These are phyloP conservation scores for Propithecus coquereli DNA, from an alignment of 2,113 vertebrate species.

Conservation along the genomic window DNA sequence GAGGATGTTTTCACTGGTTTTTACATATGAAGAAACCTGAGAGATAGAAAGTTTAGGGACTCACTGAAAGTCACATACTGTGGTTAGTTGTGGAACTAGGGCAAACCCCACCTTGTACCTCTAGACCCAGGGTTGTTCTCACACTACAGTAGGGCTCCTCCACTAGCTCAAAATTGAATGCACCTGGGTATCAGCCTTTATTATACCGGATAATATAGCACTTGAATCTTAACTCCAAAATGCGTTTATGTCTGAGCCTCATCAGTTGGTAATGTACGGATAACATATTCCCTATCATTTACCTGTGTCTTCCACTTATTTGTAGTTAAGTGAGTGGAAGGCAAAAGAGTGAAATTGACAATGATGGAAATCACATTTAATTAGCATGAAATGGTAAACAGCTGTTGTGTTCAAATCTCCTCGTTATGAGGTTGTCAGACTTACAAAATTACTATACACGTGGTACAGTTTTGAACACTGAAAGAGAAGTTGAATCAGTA, in stretches of 20 bases:
- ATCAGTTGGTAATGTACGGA: not conserved
- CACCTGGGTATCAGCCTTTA: not conserved
- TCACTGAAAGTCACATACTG: not conserved
- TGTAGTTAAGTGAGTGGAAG: not conserved
- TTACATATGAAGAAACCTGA: not conserved
- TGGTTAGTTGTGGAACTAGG: not conserved
- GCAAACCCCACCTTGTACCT: not conserved
- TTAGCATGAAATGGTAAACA: conserved; percentile 47
- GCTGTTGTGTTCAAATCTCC: conserved; percentile 23
- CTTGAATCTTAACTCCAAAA: conserved; percentile 6
- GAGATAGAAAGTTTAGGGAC: not conserved
- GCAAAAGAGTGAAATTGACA: not conserved
- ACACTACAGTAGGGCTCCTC: not conserved
- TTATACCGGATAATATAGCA: not conserved
- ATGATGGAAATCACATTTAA: conserved; percentile 1
- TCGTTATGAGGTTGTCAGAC: not conserved
- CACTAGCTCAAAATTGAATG: conserved; percentile 28
- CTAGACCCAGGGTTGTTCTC: not conserved
- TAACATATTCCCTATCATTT: not conserved
- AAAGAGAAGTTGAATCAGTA: conserved; percentile 46
- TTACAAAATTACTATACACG: not conserved
- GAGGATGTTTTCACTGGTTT: not conserved
- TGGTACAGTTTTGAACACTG: conserved; percentile 27
- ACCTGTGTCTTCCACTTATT: not conserved
- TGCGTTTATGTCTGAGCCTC: not conserved